Evolutionary conservation across 2,888 invertebrate species (phyloP).

Genomic region (Ommatoiulus sabulosus): DNA sequence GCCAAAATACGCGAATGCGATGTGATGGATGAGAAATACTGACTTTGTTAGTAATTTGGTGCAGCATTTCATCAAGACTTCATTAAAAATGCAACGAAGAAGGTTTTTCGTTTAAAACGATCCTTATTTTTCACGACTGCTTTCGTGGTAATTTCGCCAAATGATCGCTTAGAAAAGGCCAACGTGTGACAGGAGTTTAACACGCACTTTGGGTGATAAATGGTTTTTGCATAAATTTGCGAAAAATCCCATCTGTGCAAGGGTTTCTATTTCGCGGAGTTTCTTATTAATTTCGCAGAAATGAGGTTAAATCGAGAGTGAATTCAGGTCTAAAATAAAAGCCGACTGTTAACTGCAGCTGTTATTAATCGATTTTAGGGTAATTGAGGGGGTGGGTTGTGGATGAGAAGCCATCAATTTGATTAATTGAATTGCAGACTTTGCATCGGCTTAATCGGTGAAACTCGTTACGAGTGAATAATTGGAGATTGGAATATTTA

Average conservation of each 20-base stretch:
- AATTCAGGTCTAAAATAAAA: not conserved
- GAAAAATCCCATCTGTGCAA: slow-evolving; percentile 17
- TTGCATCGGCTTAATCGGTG: not conserved
- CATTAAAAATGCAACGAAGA: not conserved
- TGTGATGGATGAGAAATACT: no score
- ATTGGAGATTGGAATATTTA: not conserved
- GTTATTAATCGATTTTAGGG: slow-evolving; percentile 35
- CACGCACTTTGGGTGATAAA: not conserved
- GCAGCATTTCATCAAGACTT: not conserved
- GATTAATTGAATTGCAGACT: not conserved
- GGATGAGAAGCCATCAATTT: not conserved
- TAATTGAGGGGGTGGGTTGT: not conserved
- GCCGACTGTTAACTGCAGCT: not conserved
- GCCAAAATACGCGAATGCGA: no score
- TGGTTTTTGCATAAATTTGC: slow-evolving; percentile 30
- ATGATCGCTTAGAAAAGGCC: slow-evolving; percentile 2
- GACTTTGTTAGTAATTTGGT: no score
- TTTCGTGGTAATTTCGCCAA: not conserved
- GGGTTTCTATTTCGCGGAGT: not conserved
- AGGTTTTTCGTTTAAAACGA: not conserved
- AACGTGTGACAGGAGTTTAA: not conserved
- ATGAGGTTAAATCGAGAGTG: not conserved
- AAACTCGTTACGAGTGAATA: not conserved
- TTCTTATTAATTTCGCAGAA: not conserved
- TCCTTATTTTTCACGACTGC: not conserved